These are phyloP conservation scores for Orussus abietinus DNA, from an alignment of 1,140 invertebrate species.

Conservation along the genomic window DNA sequence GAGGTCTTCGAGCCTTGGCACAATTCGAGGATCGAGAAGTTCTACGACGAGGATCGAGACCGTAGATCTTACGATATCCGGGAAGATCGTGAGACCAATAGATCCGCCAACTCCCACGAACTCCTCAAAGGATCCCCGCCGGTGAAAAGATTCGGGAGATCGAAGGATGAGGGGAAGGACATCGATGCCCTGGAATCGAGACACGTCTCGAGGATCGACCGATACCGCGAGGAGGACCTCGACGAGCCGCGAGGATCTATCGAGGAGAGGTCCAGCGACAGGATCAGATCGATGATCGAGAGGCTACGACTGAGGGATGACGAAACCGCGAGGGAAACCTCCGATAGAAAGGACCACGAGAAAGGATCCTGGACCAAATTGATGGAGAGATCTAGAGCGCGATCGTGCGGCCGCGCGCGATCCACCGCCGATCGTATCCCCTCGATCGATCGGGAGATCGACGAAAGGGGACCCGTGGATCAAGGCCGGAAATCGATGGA, in stretches of 20 bases:
- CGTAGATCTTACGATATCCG: slow-evolving; percentile 5
- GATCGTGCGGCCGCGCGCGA: slow-evolving; percentile 7
- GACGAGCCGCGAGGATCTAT: slow-evolving; percentile 8
- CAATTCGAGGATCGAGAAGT: too few relatives aligned
- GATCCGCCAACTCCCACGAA: neutral
- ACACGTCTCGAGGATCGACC: too few relatives aligned
- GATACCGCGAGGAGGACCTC: slow-evolving; percentile 14
- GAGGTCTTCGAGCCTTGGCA: too few relatives aligned
- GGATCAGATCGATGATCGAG: slow-evolving; percentile 28
- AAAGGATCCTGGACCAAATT: slow-evolving; percentile 9
- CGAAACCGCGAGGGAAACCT: too few relatives aligned
- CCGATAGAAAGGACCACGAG: slow-evolving; percentile 16
- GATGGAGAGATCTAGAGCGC: slow-evolving; percentile 13
- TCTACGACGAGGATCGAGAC: neutral
- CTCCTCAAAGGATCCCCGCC: neutral
- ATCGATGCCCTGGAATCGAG: too few relatives aligned
- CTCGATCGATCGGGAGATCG: slow-evolving; percentile 19
- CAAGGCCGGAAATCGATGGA: slow-evolving; percentile 8
- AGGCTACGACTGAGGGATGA: slow-evolving; percentile 22
- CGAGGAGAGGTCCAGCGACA: slow-evolving; percentile 14
- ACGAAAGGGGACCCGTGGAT: slow-evolving; percentile 12
- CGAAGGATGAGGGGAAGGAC: neutral
- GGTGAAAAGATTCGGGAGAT: neutral
- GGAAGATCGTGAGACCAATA: neutral
- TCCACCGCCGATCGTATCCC: slow-evolving; percentile 11